These are phyloP conservation scores for Drosophila neotestacea DNA, from an alignment of 2,888 invertebrate species.

Conservation along the genomic window DNA sequence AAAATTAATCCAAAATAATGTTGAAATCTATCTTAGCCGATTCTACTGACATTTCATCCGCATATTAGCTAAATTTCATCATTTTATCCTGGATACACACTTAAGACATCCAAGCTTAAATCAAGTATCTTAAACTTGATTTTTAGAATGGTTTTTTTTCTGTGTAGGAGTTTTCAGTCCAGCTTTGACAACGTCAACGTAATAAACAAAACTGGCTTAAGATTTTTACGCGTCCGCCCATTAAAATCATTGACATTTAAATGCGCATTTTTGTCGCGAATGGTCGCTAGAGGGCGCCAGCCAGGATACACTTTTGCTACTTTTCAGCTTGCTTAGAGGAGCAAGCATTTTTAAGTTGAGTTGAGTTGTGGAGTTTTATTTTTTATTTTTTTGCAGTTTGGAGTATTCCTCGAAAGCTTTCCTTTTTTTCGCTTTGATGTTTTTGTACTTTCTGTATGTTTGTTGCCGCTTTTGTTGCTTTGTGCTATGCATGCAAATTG, in stretches of 20 bases:
- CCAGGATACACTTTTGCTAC: slow-evolving; percentile 66
- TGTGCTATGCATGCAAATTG: slow-evolving; percentile 62
- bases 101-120: too few relatives aligned
- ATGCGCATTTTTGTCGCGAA: slow-evolving; percentile 56
- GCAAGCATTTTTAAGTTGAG: slow-evolving; percentile 13
- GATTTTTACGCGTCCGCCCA: slow-evolving; percentile 77
- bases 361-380: slow-evolving; percentile 24
- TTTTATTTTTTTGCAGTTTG: slow-evolving; percentile 26
- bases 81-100: too few relatives aligned
- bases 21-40: too few relatives aligned
- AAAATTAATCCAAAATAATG: too few relatives aligned
- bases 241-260: slow-evolving; percentile 83
- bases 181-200: slow-evolving; percentile 63
- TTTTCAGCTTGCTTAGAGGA: slow-evolving; percentile 49
- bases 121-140: too few relatives aligned
- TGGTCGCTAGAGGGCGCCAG: slow-evolving; percentile 55
- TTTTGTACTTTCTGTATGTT: slow-evolving; percentile 27
- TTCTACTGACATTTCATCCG: too few relatives aligned
- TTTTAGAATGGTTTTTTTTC: too few relatives aligned
- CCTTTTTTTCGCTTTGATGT: slow-evolving; percentile 51
- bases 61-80: too few relatives aligned
- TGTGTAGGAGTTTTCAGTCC: not conserved
- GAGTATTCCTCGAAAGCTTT: slow-evolving; percentile 42
- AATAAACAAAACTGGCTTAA: slow-evolving; percentile 79
- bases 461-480: slow-evolving; percentile 67